These are phyloP conservation scores for Paramuricea clavata DNA, from an alignment of 92 coral and sea anemone genomes.

Conservation along the genomic window DNA sequence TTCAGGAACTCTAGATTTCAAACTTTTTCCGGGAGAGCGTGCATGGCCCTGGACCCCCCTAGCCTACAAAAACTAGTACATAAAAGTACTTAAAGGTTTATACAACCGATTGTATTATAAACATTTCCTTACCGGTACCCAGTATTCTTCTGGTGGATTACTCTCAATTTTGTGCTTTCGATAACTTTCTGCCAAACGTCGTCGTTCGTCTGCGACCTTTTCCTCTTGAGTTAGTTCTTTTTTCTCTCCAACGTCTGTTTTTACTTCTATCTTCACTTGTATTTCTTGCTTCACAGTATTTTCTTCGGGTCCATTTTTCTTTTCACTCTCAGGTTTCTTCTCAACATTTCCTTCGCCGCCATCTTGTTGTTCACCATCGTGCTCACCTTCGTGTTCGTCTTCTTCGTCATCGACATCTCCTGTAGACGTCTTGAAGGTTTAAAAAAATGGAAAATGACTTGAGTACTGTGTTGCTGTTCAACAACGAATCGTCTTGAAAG, in stretches of 20 bases:
- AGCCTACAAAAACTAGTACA: too few species aligned
- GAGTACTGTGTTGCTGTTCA: neutral
- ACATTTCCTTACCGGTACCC: conserved; percentile 44
- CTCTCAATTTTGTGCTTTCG: conserved; percentile 8
- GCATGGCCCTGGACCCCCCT: too few species aligned
- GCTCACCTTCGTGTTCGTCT: neutral
- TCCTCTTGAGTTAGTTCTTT: conserved; percentile 27
- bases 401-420: neutral
- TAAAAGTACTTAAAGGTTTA: too few species aligned
- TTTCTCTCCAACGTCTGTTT: neutral
- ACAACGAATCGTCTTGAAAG: too few species aligned
- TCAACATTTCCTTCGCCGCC: conserved; percentile 10
- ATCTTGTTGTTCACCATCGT: conserved; percentile 2
- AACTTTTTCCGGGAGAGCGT: too few species aligned
- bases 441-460: neutral
- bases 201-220: conserved; percentile 29
- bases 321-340: neutral
- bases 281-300: neutral
- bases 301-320: neutral
- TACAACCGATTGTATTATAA: neutral
- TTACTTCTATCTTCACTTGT: conserved; percentile 14
- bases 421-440: neutral
- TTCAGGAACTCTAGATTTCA: too few species aligned
- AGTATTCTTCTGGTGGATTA: conserved; percentile 26
- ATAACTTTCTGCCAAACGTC: conserved; percentile 33